Conservation (phyloP, 2,888 invertebrate genomes). For the Dasypolia templi region DNA sequence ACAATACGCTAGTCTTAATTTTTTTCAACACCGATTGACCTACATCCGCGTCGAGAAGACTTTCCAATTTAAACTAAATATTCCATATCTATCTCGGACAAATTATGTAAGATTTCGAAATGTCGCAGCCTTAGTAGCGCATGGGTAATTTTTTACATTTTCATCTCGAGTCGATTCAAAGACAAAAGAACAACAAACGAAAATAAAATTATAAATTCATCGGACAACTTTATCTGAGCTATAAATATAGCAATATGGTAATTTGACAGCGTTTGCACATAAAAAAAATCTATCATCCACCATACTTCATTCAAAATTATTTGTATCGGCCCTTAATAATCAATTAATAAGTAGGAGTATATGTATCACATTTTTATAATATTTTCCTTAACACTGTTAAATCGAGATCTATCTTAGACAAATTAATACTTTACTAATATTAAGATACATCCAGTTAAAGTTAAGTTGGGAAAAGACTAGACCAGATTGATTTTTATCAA, state of each 20-base stretch:
- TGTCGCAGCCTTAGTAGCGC: no score
- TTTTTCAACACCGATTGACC: background rate
- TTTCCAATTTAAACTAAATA: conserved; percentile 20
- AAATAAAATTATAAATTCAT: background rate
- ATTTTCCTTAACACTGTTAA: background rate
- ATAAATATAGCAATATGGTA: background rate
- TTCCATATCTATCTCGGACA: background rate
- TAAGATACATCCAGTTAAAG: no score
- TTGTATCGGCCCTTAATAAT: no score
- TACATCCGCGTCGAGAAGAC: background rate
- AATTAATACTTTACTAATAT: no score
- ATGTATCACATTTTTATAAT: background rate
- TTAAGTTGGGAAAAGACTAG: background rate
- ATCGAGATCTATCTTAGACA: background rate
- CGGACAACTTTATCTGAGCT: background rate
- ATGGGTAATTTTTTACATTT: no score
- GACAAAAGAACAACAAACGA: background rate
- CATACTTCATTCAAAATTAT: background rate
- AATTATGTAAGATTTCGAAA: background rate
- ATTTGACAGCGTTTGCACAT: background rate
- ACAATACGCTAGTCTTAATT: background rate
- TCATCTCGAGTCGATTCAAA: background rate
- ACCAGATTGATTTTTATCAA: background rate
- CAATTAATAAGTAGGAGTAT: background rate
- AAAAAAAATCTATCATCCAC: no score